Base-by-base conservation (phyloP, 2,797 vertebrate species). In the Pipistrellus nathusii region DNA sequence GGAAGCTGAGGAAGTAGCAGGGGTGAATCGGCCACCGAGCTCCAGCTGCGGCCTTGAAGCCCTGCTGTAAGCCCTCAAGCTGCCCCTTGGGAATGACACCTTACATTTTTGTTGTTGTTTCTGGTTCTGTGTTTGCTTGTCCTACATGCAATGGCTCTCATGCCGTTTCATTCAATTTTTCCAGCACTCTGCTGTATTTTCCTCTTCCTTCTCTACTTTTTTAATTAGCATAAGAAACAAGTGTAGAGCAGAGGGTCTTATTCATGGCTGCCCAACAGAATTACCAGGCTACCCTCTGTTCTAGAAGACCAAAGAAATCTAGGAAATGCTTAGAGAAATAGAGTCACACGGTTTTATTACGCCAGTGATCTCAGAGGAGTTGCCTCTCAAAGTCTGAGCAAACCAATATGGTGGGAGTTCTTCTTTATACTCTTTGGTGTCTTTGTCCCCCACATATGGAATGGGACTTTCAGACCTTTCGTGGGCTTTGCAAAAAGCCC, bases 1-100 rank as follows among this genome's bases (percentile, higher is more conserved):
- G 1, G 35, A 71, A 23, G 68, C 15, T 96, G 53, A 44, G 87
- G 0, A 97, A 72, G 64, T 96, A 48, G 71, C 71, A 1, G 30
- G 15, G 90, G 92, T 8, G 23, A 91, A 8, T 80, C 94, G 68
- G 20, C 96, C 3, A 25, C 30, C 30, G 68, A 53, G 32, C 10
- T 6, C 13, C 32, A 38, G 18, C 64, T 75, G 14, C 75, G 41
- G 38, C 1, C 23, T 20, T 17, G 80, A 72, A 68, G 41, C 44
- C 18, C 6, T 27, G 20, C 18, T 15, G 2, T 46, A 44, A 14
- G 11, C 32, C 15, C 27, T 32, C 38, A 27, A 73, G 25, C 0
- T 80, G 27, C 51, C 44, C 51, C 5, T 51, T 64, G 41, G 44
- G 15, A 35, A 17, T 35, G 14, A 46, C 41, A n/a, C 35, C 12